Evolutionary conservation across 2,797 vertebrate genomes (phyloP).

Genomic region (Glossophaga mutica): DNA sequence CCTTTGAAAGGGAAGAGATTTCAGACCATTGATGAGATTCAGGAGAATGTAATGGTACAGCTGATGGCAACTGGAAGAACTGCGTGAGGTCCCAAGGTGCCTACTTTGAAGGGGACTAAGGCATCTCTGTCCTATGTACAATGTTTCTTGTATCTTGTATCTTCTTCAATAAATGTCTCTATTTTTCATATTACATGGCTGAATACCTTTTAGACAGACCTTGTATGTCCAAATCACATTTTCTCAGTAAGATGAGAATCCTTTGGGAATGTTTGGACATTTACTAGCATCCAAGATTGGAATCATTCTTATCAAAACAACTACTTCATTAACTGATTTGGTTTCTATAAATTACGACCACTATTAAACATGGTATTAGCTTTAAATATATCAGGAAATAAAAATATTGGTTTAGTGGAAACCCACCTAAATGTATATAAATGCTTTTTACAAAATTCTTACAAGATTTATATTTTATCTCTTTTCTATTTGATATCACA

Average conservation of each 20-base stretch:
- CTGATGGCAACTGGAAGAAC: too few species aligned
- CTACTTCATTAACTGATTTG: neutral
- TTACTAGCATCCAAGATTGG: neutral
- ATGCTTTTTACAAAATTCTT: neutral
- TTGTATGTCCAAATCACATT: neutral
- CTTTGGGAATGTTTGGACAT: neutral
- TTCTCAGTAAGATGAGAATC: neutral
- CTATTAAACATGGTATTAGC: neutral
- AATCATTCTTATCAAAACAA: neutral
- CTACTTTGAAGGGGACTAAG: too few species aligned
- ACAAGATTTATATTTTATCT: neutral
- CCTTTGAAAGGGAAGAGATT: too few species aligned
- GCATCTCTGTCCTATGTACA: too few species aligned
- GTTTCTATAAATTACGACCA: neutral
- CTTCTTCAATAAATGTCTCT: too few species aligned
- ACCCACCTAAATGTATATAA: neutral
- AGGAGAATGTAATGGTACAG: too few species aligned
- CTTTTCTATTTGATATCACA: neutral
- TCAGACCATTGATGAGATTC: too few species aligned
- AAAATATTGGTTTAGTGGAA: neutral
- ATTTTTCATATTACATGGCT: too few species aligned
- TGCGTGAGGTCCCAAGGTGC: too few species aligned
- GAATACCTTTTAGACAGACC: too few species aligned
- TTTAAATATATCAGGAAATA: neutral
- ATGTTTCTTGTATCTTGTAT: too few species aligned